Conservation (phyloP, 2,888 invertebrate species). For the Brachylomia viminalis region DNA sequence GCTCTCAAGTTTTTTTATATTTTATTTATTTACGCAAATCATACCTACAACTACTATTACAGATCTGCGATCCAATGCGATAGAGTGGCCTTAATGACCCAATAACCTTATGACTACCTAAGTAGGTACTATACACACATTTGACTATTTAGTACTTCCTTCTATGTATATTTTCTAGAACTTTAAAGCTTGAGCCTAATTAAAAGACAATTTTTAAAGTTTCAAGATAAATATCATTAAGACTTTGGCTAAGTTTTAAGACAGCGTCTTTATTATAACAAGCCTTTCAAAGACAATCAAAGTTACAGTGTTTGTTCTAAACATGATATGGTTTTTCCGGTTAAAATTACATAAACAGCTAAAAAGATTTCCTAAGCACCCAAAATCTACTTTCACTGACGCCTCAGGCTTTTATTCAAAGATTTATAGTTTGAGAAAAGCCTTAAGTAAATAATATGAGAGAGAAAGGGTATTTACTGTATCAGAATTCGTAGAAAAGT, state of each 20-base stretch:
- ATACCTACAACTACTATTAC: no score
- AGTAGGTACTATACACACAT: conserved; percentile 1
- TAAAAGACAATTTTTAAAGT: neutral
- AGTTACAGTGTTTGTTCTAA: neutral
- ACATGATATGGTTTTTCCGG: neutral
- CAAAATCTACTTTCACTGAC: conserved; percentile 24
- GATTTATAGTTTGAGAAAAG: conserved; percentile 44
- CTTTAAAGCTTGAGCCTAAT: neutral
- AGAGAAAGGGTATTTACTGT: conserved; percentile 24
- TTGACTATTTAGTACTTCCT: neutral
- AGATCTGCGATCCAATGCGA: no score
- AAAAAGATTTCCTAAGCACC: neutral
- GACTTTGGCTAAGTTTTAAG: no score
- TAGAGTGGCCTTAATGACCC: no score
- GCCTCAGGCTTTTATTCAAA: conserved; percentile 28
- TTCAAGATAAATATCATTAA: no score
- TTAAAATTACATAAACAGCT: neutral
- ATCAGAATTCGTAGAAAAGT: conserved; percentile 26
- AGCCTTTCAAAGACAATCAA: neutral
- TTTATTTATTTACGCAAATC: no score
- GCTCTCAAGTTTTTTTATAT: no score
- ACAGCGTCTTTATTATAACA: no score
- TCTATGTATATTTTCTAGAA: no score
- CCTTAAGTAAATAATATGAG: conserved; percentile 32
- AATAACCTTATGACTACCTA: neutral